Base-by-base conservation (phyloP, 2,888 invertebrate genomes). In the Conistra vaccinii region DNA sequence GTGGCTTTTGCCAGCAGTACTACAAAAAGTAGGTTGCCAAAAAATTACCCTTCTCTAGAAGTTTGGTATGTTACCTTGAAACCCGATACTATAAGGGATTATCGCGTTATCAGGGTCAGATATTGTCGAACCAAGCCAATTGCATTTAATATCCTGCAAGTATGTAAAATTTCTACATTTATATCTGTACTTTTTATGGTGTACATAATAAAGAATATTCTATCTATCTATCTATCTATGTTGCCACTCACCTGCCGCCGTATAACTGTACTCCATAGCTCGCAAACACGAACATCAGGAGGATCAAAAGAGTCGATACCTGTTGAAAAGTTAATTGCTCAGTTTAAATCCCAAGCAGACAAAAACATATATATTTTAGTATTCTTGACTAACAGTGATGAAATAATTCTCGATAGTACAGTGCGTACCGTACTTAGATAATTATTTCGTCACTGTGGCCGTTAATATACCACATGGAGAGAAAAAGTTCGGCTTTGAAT, bases 201-300 rank as follows among this genome's bases (percentile, higher is more conserved):
- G n/a, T n/a, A n/a, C n/a, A n/a, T n/a, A n/a, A n/a, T n/a, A n/a
- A n/a, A n/a, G n/a, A n/a, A n/a, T n/a, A n/a, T n/a, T n/a, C n/a
- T n/a, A n/a, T n/a, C n/a, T n/a, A n/a, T n/a, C n/a, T n/a, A n/a
- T n/a, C n/a, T n/a, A n/a, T n/a, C n/a, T n/a, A n/a, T n/a, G 17
- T 26, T 48, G 3, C 2, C n/a, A 73, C 80, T 89, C 84, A 96
- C 96, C 96, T 94, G 76, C 99, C 99, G 2, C 99, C 99, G 91
- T 99, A 99, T 69, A 99, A 96, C 92, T 99, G 99, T 0, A 99
- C 99, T 0, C 99, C 99, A 91, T 99, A 99, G 91, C 99, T 99
- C 66, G 99, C 99, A 94, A 99, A 99, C 42, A 99, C 99, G 94
- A 99, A 99, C 99, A 99, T 99, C 86, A 99, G 97, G 51, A 99